A percentile compares a stretch with the other conserved stretches of the same genome.
Conservation (phyloP, 2,888 invertebrate species). For the Malthinus seriepunctatus region DNA sequence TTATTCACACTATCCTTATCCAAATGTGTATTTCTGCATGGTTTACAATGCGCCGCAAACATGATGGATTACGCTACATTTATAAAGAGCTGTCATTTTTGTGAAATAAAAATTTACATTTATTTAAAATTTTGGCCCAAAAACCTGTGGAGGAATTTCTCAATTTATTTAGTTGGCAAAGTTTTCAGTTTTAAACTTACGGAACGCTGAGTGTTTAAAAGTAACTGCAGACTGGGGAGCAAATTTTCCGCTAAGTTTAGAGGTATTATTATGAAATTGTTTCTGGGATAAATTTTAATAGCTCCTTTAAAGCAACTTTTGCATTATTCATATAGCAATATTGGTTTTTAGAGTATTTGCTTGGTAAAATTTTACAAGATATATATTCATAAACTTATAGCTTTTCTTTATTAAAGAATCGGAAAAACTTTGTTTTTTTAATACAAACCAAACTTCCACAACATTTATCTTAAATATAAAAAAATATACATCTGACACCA, state of each 20-base stretch:
- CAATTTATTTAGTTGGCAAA: conserved; percentile 15
- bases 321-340: conserved; percentile 19
- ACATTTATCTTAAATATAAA: too few relatives aligned
- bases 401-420: too few relatives aligned
- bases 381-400: too few relatives aligned
- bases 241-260: conserved; percentile 6
- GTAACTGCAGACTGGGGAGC: conserved; percentile 7
- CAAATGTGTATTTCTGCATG: not conserved
- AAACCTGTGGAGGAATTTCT: conserved; percentile 14
- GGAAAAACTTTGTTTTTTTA: too few relatives aligned
- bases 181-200: conserved; percentile 9
- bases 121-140: conserved; percentile 15
- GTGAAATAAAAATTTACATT: conserved; percentile 10
- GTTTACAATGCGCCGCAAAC: conserved; percentile 13
- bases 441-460: too few relatives aligned
- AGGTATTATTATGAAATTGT: conserved; percentile 9
- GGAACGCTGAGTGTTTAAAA: conserved; percentile 7
- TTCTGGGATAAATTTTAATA: conserved; percentile 21
- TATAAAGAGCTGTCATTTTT: conserved; percentile 18
- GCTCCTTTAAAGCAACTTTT: conserved; percentile 9
- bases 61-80: conserved; percentile 24
- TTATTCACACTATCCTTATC: conserved; percentile 3
- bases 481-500: too few relatives aligned
- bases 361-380: too few relatives aligned
- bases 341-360: not conserved